Evolutionary conservation across 2,888 invertebrate species (phyloP), one percentile per base, ranked within the genome.

Genomic region (Pycnomerus fuliginosus): DNA sequence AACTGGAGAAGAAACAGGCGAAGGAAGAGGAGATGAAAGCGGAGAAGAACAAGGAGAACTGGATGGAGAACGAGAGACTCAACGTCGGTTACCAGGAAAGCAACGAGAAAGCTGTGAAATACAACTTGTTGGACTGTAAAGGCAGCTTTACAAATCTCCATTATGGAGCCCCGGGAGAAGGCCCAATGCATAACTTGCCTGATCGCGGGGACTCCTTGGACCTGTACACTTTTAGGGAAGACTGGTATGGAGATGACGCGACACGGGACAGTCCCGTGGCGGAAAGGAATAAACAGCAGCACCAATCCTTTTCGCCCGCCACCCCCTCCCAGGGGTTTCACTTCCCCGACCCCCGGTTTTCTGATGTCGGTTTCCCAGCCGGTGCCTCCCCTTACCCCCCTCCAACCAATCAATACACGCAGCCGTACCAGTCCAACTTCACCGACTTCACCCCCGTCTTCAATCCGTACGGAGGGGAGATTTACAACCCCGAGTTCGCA

Each of bases 1-100:
- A 92, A 53, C 74, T 93, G 60, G 93, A 93, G 71, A 91, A 87
- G 74, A 89, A 90, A 70, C 85, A 86, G 56, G 73, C 75, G 15
- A 74, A 75, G 27, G 76, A 78, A 50, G 84, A 85, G 61, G 65
- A 63, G 22, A 48, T 62, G 41, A 58, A 52, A 28, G 44, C 53
- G 14, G 60, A 61, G 75, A 79, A 65, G 73, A 73, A 56, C 72
- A 74, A 73, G 24, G 49, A 60, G 3, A 55, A 68, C 47, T 69
- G 71, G 71, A 68, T 80, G 78, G 78, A 72, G 64, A 56, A 76
- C 71, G 69, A 68, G 48, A 61, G 75, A 45, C 56, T 76, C 25
- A 71, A 69, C 53, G 42, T 50, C 10, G 48, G 50, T 16, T 64
- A 66, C 3, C 50, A 72, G 57, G 68, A 65, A 49, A 68, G 58